Base-by-base conservation (phyloP, 2,888 invertebrate species). In the Melinopterus prodromus region DNA sequence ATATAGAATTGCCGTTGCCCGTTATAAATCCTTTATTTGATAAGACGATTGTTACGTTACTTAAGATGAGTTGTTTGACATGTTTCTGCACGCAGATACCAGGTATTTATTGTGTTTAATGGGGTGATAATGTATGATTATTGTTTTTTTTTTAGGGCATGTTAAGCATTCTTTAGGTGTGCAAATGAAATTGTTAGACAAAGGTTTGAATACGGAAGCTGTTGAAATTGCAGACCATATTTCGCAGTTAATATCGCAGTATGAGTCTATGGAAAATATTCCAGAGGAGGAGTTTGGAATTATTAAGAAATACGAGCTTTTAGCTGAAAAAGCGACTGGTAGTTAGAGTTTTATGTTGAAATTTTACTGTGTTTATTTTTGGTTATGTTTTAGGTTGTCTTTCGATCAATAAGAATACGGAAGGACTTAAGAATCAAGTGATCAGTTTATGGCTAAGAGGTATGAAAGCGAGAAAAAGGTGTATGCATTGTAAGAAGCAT, bases 1-100 rank as follows among this genome's bases (percentile, higher is more conserved):
- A 98, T 87, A 98, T 99, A 82, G 95, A 96, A 83, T 90, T 99
- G 0, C 96, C 97, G 0, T 90, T 98, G 12, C 94, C 97, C 0
- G 95, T 97, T 0, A 94, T 96, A 80, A 99, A 99, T 91, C 99
- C 99, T 0, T 87, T 99, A 75, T 97, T 97, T 86, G 94, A 95
- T 82, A 94, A 94, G 86, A 91, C 93, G 38, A 90, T 98, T 16
- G 92, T 92, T 79, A 92, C 91, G 0, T 88, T 97, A 7, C 90
- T 97, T 77, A 92, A 92, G 82, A 90, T 94, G 0, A 92, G 93
- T 16, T 97, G 97, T 86, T 88, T 95, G 6, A 90, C 91, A 77
- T 97, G 97, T 87, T 92, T 90, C 83, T 91, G 90, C 84, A 89
- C 96, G 9, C 95, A 95, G 89, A 91, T 94, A 85, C 90, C 92